Evolutionary conservation across 2,113 vertebrate genomes (phyloP).

Genomic region (Pelodiscus sinensis): DNA sequence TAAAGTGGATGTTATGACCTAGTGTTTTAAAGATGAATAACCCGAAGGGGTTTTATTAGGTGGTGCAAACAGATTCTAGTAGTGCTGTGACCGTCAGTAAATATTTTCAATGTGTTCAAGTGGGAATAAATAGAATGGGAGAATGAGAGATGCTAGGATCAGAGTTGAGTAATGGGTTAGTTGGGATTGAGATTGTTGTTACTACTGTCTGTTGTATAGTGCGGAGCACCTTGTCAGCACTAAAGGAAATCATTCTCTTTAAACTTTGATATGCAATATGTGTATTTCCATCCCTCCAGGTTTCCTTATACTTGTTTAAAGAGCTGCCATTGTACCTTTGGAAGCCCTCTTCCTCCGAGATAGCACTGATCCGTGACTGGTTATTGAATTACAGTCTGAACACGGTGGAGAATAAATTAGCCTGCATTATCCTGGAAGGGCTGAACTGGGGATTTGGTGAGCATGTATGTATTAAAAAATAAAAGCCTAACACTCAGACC

Average conservation of each 20-base stretch:
- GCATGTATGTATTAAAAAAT: conserved; percentile 76
- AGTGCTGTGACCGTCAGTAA: neutral
- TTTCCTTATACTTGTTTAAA: conserved; percentile 96
- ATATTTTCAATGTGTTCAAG: fast-evolving
- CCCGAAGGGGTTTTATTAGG: neutral
- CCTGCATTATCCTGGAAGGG: conserved; percentile 95
- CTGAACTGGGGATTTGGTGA: conserved; percentile 91
- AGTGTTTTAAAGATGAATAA: neutral
- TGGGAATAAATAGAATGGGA: neutral
- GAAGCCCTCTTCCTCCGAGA: conserved; percentile 84
- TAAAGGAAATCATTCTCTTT: neutral
- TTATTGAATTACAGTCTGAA: conserved; percentile 87
- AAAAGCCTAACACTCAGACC: neutral
- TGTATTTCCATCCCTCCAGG: conserved; percentile 75
- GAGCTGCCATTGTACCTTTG: conserved; percentile 92
- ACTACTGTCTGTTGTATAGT: fast-evolving
- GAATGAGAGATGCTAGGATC: fast-evolving
- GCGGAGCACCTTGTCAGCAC: neutral
- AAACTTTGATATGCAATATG: neutral
- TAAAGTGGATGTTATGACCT: neutral
- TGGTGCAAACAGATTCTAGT: neutral
- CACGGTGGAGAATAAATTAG: conserved; percentile 92
- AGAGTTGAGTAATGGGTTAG: fast-evolving
- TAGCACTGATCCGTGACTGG: conserved; percentile 90
- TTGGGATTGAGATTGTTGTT: neutral